phyloP scores from a whole-genome alignment of 1,140 invertebrate genomes.

The Grapholita molesta region DNA sequence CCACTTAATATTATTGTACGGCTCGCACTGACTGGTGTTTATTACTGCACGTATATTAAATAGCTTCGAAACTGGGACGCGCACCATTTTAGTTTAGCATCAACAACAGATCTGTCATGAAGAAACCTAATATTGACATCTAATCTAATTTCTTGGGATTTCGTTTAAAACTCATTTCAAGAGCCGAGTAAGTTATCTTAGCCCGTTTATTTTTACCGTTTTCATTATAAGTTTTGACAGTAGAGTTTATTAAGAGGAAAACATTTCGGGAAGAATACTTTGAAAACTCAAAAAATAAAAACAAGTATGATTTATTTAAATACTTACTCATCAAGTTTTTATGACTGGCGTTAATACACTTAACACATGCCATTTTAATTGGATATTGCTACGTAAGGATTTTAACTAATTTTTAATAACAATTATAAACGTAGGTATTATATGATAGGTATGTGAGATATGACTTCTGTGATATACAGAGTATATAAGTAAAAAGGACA shows the following conservation, averaged over 20 bases:
- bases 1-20: conserved; percentile 5
- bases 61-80: conserved; percentile 29
- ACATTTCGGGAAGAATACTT: not conserved
- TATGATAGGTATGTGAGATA: too few relatives aligned
- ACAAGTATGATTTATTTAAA: not conserved
- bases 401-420: not conserved
- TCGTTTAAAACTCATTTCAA: not conserved
- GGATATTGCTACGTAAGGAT: not conserved
- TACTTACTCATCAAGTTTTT: too few relatives aligned
- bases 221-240: not conserved
- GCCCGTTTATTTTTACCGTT: not conserved
- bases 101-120: not conserved
- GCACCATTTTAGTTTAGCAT: conserved; percentile 36
- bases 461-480: too few relatives aligned
- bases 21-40: conserved; percentile 19
- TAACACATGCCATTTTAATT: too few relatives aligned
- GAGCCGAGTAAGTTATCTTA: not conserved
- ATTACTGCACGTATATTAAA: conserved; percentile 14
- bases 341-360: not conserved
- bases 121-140: conserved; percentile 15
- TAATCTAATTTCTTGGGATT: not conserved
- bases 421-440: too few relatives aligned
- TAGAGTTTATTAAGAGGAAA: conserved; percentile 21
- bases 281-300: not conserved
- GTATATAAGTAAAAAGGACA: too few relatives aligned